Conservation (phyloP, 2,888 invertebrate genomes). For the Mythimna impura region DNA sequence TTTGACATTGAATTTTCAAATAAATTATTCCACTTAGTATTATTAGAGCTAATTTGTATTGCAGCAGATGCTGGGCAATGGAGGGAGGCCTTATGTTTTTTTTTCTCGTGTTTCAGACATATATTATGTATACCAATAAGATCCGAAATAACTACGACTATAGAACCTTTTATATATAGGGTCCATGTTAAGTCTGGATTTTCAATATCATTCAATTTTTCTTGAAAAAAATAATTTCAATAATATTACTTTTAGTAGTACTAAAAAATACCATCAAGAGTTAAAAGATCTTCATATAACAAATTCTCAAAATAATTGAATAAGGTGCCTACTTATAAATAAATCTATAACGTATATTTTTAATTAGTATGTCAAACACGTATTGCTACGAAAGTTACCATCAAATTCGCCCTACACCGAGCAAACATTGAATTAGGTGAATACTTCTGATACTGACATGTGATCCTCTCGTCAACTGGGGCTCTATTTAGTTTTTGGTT, state of each 20-base stretch:
- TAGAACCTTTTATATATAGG: too few relatives aligned
- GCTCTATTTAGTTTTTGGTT: constrained; percentile 49
- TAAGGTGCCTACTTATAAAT: neutral
- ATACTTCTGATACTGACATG: constrained; percentile 43
- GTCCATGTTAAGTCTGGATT: too few relatives aligned
- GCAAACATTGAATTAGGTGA: constrained; percentile 56
- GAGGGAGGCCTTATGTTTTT: too few relatives aligned
- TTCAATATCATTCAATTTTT: too few relatives aligned
- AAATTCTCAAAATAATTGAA: neutral
- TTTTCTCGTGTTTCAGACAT: too few relatives aligned
- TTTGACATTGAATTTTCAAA: too few relatives aligned
- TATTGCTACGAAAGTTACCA: constrained; percentile 47
- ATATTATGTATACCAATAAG: too few relatives aligned
- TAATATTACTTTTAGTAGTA: neutral
- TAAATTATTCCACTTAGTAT: too few relatives aligned
- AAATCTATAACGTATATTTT: constrained; percentile 10
- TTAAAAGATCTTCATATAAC: neutral
- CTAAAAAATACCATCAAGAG: neutral
- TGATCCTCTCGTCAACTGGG: constrained; percentile 31
- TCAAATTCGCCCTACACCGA: constrained; percentile 48
- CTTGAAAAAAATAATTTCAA: neutral
- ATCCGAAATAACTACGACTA: too few relatives aligned
- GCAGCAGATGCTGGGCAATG: too few relatives aligned
- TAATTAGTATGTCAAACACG: constrained; percentile 42
- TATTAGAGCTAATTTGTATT: too few relatives aligned